These are phyloP conservation scores for Pseudoatta argentina DNA, from an alignment of 1,140 invertebrate genomes.

Conservation along the genomic window DNA sequence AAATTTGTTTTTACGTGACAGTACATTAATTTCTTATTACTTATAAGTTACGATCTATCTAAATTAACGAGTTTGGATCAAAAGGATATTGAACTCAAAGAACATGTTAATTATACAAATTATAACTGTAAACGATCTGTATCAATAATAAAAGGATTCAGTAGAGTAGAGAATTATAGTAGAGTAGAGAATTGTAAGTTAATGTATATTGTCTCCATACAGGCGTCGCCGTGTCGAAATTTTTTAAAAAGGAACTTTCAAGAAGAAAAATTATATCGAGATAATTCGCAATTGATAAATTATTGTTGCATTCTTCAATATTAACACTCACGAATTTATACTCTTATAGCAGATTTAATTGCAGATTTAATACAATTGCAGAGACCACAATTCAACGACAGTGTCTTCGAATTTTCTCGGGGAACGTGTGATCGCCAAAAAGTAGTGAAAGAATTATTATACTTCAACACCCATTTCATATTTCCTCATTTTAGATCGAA, in stretches of 20 bases:
- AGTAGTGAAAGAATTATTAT: not conserved
- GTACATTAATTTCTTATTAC: too few species aligned
- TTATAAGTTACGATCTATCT: too few species aligned
- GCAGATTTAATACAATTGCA: conserved; percentile 78
- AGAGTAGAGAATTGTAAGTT: not conserved
- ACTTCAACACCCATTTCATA: not conserved
- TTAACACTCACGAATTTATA: conserved; percentile 68
- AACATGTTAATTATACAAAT: conserved; percentile 5
- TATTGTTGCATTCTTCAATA: not conserved
- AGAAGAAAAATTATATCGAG: conserved; percentile 10
- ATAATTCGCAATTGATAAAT: not conserved
- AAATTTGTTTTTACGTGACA: too few species aligned
- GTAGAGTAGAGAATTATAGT: not conserved
- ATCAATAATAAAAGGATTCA: not conserved
- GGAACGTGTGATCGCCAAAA: not conserved
- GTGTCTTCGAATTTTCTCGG: not conserved
- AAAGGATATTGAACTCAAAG: too few species aligned
- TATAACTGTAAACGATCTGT: not conserved
- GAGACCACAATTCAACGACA: conserved; percentile 23
- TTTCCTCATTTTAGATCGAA: not conserved
- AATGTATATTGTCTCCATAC: not conserved
- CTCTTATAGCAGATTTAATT: conserved; percentile 68
- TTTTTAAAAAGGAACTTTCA: not conserved
- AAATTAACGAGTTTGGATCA: too few species aligned
- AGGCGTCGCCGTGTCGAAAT: not conserved